Conservation (phyloP, 2,797 vertebrate species). For the Hoplostethus mediterraneus region DNA sequence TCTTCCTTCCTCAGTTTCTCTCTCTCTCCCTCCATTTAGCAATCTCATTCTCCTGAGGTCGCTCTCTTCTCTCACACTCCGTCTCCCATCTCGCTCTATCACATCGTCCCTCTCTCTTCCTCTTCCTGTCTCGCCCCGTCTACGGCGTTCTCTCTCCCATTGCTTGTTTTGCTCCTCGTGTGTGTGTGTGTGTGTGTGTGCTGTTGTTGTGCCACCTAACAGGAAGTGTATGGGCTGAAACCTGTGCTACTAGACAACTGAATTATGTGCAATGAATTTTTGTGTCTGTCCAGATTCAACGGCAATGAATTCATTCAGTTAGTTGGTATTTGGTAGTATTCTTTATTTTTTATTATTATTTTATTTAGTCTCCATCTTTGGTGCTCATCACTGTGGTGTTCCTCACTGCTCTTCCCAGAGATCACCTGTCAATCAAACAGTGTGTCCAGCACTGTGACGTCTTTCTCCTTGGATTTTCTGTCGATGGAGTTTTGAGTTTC, state of each 20-base stretch:
- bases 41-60: background rate
- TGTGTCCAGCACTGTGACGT: no score
- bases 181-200: constrained; percentile 22
- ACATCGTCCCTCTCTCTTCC: constrained; percentile 41
- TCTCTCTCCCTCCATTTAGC: constrained; percentile 8
- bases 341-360: no score
- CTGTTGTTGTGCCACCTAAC: constrained; percentile 11
- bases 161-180: constrained; percentile 12
- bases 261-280: constrained; percentile 11
- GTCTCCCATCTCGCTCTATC: constrained; percentile 44
- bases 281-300: background rate
- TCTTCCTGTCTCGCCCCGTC: constrained; percentile 29
- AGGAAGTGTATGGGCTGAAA: constrained; percentile 19
- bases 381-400: no score
- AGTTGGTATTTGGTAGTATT: no score
- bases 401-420: no score
- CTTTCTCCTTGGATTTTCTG: no score
- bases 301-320: no score
- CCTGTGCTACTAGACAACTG: background rate
- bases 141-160: constrained; percentile 27
- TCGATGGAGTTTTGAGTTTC: no score
- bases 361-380: no score
- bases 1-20: background rate
- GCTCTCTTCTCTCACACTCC: constrained; percentile 27
- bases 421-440: no score